A percentile compares a stretch with the other conserved stretches of the same genome.
Conservation (phyloP, 2,888 invertebrate genomes). For the Nomada ferruginata region DNA sequence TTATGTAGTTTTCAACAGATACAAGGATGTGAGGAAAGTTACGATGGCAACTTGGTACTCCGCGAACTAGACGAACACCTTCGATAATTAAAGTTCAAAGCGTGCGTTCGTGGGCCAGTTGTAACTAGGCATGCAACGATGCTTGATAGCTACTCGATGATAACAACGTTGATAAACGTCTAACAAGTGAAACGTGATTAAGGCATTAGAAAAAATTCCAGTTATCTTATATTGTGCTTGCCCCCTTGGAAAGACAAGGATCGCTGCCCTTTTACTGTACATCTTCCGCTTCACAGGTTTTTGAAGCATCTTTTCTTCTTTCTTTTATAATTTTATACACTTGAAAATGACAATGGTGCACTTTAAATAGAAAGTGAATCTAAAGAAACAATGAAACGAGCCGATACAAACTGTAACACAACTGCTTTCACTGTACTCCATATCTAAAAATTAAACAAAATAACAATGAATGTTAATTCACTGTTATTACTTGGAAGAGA, state of each 20-base stretch:
- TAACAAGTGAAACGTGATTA: constrained; percentile 21
- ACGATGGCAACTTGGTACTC: constrained; percentile 5
- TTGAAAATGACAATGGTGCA: no score
- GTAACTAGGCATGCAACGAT: constrained; percentile 55
- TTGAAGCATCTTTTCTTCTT: background rate
- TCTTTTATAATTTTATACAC: background rate
- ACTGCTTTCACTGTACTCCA: no score
- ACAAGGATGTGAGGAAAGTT: constrained; percentile 2
- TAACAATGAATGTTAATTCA: no score
- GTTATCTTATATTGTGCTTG: constrained; percentile 35
- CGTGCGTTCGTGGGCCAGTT: constrained; percentile 33
- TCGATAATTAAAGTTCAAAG: constrained; percentile 34
- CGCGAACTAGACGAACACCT: constrained; percentile 13
- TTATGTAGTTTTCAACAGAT: background rate
- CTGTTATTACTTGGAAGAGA: no score
- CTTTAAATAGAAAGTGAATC: no score
- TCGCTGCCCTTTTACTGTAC: background rate
- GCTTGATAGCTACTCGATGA: constrained; percentile 59
- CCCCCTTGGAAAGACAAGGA: constrained; percentile 19
- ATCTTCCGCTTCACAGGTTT: background rate
- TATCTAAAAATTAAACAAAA: no score
- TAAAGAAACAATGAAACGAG: no score
- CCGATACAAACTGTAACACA: no score
- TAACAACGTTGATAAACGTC: constrained; percentile 55
- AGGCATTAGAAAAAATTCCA: constrained; percentile 7